Evolutionary conservation across 2,113 vertebrate genomes (phyloP).

Genomic region (Zingel zingel): DNA sequence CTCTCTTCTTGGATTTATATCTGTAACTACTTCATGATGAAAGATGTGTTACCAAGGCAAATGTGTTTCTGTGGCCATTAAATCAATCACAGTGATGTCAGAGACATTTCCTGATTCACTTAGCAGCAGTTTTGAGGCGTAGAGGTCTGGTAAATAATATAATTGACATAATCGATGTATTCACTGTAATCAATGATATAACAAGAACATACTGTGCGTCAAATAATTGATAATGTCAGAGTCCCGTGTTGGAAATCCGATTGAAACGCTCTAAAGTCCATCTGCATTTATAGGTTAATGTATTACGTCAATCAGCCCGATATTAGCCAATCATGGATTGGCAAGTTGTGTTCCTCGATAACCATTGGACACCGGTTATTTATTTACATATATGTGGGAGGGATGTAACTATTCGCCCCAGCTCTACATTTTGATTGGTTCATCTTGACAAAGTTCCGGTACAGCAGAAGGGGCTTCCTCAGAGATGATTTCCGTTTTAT

Average conservation of each 20-base stretch:
- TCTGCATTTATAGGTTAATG: not conserved
- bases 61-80: not conserved
- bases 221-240: not conserved
- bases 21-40: not conserved
- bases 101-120: not conserved
- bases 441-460: not conserved
- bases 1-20: not conserved
- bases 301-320: not conserved
- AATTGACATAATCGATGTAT: not conserved
- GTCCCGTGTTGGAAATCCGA: not conserved
- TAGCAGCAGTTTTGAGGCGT: not conserved
- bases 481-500: conserved; percentile 66
- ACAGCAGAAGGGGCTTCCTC: conserved; percentile 58
- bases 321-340: conserved; percentile 9
- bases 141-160: not conserved
- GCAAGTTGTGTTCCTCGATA: not conserved
- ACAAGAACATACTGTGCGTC: not conserved
- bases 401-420: not conserved
- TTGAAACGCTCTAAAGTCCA: not conserved
- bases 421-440: conserved; percentile 63
- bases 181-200: not conserved
- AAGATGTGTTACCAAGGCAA: not conserved
- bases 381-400: conserved; percentile 42
- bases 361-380: conserved; percentile 7
- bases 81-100: not conserved